These are phyloP conservation scores for Acronicta psi DNA, from an alignment of 2,888 invertebrate genomes.

Conservation along the genomic window DNA sequence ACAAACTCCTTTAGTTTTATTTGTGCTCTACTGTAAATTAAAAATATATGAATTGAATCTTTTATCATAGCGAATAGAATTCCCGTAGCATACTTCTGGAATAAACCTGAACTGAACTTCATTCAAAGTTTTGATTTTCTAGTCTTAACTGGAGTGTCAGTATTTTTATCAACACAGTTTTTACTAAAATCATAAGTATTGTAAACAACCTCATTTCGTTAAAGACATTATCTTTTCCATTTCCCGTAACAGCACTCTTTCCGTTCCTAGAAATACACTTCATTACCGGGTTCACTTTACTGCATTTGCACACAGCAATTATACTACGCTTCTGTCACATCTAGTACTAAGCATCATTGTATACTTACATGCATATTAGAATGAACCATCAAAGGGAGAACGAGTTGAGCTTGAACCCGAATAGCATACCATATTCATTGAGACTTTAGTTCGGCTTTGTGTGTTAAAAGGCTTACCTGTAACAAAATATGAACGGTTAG, in stretches of 20 bases:
- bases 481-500: constrained; percentile 28
- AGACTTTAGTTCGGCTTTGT: constrained; percentile 14
- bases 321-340: constrained; percentile 34
- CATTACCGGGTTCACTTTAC: constrained; percentile 17
- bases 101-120: no score
- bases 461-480: constrained; percentile 38
- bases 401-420: constrained; percentile 37
- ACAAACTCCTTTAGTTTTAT: no score
- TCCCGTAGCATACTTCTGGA: no score
- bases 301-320: constrained; percentile 32
- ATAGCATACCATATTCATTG: constrained; percentile 32
- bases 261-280: constrained; percentile 21
- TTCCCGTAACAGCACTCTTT: neutral
- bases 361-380: constrained; percentile 49
- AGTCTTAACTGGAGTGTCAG: no score
- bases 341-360: constrained; percentile 40
- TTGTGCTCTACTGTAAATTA: no score
- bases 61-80: no score
- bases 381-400: constrained; percentile 46
- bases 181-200: no score
- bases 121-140: no score
- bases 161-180: no score
- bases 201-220: neutral
- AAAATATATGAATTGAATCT: no score
- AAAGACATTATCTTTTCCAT: constrained; percentile 5